These are phyloP conservation scores for Platyura marginata DNA, from an alignment of 1,140 invertebrate genomes.

Conservation along the genomic window DNA sequence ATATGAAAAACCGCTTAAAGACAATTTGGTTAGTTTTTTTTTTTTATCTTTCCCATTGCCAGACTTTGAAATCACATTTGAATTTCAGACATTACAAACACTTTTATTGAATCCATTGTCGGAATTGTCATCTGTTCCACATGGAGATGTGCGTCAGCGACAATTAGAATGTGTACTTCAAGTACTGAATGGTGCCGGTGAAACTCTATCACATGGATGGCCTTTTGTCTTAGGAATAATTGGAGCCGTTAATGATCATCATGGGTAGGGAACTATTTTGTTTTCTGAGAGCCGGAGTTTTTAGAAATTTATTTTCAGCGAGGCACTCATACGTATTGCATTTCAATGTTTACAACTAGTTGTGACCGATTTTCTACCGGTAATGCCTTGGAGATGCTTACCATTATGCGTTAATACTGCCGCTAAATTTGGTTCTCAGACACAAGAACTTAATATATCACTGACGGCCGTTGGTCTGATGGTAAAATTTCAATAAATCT, in stretches of 20 bases:
- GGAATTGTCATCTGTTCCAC: slow-evolving; percentile 72
- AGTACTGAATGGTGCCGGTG: slow-evolving; percentile 81
- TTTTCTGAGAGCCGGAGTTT: slow-evolving; percentile 11
- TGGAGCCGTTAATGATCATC: slow-evolving; percentile 79
- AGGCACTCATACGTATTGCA: slow-evolving; percentile 77
- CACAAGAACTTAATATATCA: slow-evolving; percentile 93
- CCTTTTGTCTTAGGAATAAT: slow-evolving; percentile 86
- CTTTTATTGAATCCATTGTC: slow-evolving; percentile 74
- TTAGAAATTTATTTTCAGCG: too few relatives aligned
- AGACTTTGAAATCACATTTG: too few relatives aligned
- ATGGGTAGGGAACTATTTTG: slow-evolving; percentile 38
- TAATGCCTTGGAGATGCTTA: slow-evolving; percentile 74
- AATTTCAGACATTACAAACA: slow-evolving; percentile 63
- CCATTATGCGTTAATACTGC: slow-evolving; percentile 85
- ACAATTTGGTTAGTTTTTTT: slow-evolving; percentile 58
- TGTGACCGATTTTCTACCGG: slow-evolving; percentile 85
- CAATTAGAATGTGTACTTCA: slow-evolving; percentile 90
- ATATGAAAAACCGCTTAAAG: slow-evolving; percentile 62
- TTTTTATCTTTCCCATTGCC: too few relatives aligned
- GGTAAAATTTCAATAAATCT: slow-evolving; percentile 33
- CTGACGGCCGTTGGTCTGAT: slow-evolving; percentile 93
- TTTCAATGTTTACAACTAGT: slow-evolving; percentile 94
- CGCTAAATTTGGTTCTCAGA: slow-evolving; percentile 90
- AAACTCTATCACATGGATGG: slow-evolving; percentile 84
- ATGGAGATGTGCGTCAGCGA: slow-evolving; percentile 83